phyloP scores from a whole-genome alignment of 2,888 invertebrate genomes.

The Pachymerium ferrugineum region DNA sequence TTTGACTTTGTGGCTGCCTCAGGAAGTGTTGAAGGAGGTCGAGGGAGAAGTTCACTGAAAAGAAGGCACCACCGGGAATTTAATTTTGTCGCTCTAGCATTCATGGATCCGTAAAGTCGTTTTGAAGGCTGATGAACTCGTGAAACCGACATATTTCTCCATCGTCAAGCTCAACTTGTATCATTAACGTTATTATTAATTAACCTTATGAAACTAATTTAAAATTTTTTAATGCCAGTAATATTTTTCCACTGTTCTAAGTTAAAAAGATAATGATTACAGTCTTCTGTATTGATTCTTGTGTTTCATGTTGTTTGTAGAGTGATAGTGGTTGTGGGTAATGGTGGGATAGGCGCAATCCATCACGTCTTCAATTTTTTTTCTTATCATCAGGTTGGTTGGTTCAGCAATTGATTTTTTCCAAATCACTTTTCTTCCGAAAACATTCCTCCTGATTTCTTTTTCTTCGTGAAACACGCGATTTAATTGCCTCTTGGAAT shows the following conservation, averaged over 20 bases:
- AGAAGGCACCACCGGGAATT: not conserved
- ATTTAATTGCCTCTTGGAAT: conserved; percentile 3
- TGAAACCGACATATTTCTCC: not conserved
- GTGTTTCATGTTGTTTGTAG: conserved; percentile 6
- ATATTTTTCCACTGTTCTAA: too few relatives aligned
- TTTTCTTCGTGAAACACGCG: not conserved
- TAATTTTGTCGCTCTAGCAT: not conserved
- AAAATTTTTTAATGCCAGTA: too few relatives aligned
- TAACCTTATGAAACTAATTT: too few relatives aligned
- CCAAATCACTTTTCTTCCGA: not conserved
- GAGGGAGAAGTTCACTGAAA: not conserved
- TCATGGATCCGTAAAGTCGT: not conserved
- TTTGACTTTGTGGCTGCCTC: not conserved
- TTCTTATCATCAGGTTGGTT: not conserved
- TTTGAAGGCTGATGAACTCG: not conserved
- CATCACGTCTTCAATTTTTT: not conserved
- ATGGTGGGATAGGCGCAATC: not conserved
- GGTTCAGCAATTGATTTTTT: not conserved
- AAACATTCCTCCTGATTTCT: not conserved
- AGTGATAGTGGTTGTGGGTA: not conserved
- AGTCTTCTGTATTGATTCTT: not conserved
- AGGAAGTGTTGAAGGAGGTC: not conserved
- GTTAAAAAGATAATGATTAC: too few relatives aligned
- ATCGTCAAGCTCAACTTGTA: too few relatives aligned
- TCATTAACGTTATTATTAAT: too few relatives aligned